Conservation (phyloP, 2,797 vertebrate species). For the Esox lucius region DNA sequence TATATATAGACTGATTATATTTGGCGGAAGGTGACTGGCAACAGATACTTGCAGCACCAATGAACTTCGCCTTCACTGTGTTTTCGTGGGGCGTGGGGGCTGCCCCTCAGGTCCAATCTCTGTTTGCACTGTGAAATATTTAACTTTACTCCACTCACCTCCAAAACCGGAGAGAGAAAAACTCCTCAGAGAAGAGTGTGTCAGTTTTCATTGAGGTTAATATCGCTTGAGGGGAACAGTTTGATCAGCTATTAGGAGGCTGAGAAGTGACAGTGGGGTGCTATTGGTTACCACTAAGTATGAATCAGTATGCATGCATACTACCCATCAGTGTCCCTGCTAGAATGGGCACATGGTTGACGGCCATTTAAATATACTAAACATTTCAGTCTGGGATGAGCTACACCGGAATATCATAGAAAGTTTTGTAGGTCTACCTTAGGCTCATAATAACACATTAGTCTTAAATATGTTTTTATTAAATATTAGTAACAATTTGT, state of each 20-base stretch:
- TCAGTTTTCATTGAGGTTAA: background rate
- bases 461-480: too few species aligned
- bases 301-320: constrained; percentile 9
- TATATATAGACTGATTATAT: constrained; percentile 56
- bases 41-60: constrained; percentile 34
- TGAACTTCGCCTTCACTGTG: constrained; percentile 41
- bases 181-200: background rate
- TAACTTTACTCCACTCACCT: background rate
- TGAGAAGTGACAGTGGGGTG: background rate
- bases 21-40: constrained; percentile 32
- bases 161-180: background rate
- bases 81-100: constrained; percentile 19
- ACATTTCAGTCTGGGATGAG: too few species aligned
- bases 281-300: background rate
- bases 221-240: background rate
- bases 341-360: background rate
- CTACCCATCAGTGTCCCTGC: background rate
- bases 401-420: background rate
- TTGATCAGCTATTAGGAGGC: background rate
- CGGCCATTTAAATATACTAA: background rate
- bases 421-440: background rate
- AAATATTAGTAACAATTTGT: too few species aligned
- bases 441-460: background rate
- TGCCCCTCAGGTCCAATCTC: background rate
- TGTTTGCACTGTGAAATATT: constrained; percentile 12